Evolutionary conservation across 2,888 invertebrate genomes (phyloP), one percentile per base, ranked within the genome.

Genomic region (Trissonchulus sp.): DNA sequence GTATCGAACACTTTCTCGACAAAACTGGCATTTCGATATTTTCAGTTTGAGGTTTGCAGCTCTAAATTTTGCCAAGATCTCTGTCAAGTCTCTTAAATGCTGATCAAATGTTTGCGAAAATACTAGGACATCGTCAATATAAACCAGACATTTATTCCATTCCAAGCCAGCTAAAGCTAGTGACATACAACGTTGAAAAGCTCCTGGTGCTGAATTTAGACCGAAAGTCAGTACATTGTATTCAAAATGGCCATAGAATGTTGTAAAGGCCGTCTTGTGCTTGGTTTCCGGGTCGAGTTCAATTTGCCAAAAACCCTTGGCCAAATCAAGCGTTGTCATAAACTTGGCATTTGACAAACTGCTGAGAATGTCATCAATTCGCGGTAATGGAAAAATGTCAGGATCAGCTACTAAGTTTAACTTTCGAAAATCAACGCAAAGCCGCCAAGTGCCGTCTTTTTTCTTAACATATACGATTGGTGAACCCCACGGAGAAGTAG

Each of bases 401-500:
- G 8, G 63, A 30, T 73, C n/a, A 33, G 73, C 76, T 1, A 78
- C 76, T 3, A 8, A 35, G 75, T 80, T 80, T 1, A 81, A 37
- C 2, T 75, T 33, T 31, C 80, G 36, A 72, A n/a, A n/a, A n/a
- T n/a, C n/a, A n/a, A n/a, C n/a, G n/a, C n/a, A n/a, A n/a, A n/a
- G n/a, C n/a, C n/a, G n/a, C n/a, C n/a, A n/a, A n/a, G n/a, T n/a
- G n/a, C n/a, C n/a, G n/a, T n/a, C n/a, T n/a, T n/a, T n/a, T 78
- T 84, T 85, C 33, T 78, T 79, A 0, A 83, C 82, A 1, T 85
- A 71, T 3, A 84, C 81, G 1, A 83, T 78, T 0, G 83, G 84
- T 0, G 81, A 78, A 8, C 81, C 79, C 82, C 82, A 85, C 0
- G 84, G 83, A 48, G 80, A 80, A 2, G 74, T 76, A 1, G 82